Evolutionary conservation across 2,113 vertebrate genomes (phyloP).

Genomic region (Nothocercus nigrocapillus): DNA sequence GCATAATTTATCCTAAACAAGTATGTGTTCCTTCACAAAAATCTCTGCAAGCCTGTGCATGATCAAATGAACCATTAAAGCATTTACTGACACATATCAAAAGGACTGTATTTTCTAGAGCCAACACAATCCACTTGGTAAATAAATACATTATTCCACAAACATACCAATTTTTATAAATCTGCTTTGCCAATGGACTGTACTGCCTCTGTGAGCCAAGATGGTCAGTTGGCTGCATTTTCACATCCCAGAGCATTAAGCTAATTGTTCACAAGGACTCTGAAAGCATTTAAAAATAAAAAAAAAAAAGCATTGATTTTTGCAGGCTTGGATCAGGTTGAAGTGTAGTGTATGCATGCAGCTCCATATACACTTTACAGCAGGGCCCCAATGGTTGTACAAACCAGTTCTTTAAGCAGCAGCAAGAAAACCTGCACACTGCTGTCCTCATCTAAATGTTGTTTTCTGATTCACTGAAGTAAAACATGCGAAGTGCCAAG

Average conservation of each 20-base stretch:
- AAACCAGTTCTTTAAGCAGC: not conserved
- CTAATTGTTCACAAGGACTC: not conserved
- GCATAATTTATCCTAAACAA: not conserved
- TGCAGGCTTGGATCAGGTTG: not conserved
- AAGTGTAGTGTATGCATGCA: not conserved
- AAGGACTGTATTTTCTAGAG: not conserved
- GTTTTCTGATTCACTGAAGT: not conserved
- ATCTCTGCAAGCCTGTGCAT: not conserved
- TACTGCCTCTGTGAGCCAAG: not conserved
- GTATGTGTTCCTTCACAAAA: not conserved
- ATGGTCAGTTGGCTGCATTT: not conserved
- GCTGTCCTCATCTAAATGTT: not conserved
- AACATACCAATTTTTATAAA: not conserved
- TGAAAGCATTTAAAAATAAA: not conserved
- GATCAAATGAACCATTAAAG: not conserved
- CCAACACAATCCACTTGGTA: not conserved
- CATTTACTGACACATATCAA: not conserved
- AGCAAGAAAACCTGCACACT: not conserved
- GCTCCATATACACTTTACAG: not conserved
- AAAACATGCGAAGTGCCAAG: not conserved
- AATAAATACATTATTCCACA: not conserved
- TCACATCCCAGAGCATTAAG: not conserved
- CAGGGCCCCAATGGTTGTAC: not conserved
- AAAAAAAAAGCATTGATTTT: not conserved
- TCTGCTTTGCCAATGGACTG: not conserved